These are phyloP conservation scores for Margarornis squamiger DNA, from an alignment of 2,797 vertebrate genomes.

Conservation along the genomic window DNA sequence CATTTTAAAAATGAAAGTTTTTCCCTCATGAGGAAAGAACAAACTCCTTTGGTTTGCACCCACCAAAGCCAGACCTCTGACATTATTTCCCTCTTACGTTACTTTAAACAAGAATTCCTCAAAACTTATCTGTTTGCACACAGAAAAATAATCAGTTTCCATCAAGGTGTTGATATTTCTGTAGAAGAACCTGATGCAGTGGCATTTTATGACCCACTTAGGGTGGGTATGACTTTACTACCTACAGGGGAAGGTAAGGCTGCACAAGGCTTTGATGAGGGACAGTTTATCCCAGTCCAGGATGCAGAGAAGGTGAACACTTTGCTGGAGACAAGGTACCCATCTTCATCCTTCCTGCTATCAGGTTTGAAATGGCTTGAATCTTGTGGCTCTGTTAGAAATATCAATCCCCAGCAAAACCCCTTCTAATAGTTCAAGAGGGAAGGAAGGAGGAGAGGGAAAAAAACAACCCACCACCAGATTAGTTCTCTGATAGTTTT, in stretches of 20 bases:
- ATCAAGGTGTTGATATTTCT: neutral
- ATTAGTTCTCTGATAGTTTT: slow-evolving; percentile 1
- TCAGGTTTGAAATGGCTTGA: neutral
- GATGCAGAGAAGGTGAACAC: neutral
- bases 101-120: neutral
- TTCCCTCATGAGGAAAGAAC: neutral
- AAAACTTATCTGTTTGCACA: fast-evolving
- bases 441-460: neutral
- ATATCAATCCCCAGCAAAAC: neutral
- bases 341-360: neutral
- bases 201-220: neutral
- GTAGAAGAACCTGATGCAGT: neutral
- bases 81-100: neutral
- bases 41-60: neutral
- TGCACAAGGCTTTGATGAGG: neutral
- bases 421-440: neutral
- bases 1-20: slow-evolving; percentile 51
- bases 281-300: neutral
- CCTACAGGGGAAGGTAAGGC: neutral
- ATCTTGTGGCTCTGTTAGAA: neutral
- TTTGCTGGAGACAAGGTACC: neutral
- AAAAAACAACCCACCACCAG: neutral
- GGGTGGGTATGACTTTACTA: neutral
- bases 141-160: neutral
- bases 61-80: neutral